Conservation (phyloP, 1,140 invertebrate species). For the Rhagoletis pomonella region DNA sequence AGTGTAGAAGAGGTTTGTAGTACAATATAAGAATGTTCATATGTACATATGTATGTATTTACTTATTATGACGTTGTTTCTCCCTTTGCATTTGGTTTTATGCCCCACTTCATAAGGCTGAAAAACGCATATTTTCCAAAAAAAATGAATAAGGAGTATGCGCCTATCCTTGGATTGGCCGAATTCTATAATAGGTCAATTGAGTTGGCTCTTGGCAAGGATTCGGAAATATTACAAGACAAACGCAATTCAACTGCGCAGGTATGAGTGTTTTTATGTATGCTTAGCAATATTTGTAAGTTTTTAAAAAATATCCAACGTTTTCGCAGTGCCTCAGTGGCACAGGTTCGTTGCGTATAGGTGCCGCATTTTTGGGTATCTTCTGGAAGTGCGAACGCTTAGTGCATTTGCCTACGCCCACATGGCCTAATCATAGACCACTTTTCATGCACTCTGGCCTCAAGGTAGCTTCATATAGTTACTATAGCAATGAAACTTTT, state of each 20-base stretch:
- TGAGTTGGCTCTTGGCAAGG: neutral
- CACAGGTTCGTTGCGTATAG: neutral
- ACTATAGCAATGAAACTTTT: neutral
- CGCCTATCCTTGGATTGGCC: neutral
- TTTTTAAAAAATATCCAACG: neutral
- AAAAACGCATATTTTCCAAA: slow-evolving; percentile 4
- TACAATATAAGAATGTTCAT: too few relatives aligned
- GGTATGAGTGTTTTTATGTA: neutral
- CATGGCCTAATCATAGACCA: slow-evolving; percentile 6
- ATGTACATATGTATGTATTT: too few relatives aligned
- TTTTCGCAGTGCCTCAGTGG: neutral
- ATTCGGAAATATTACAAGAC: slow-evolving; percentile 5
- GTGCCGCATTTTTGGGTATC: slow-evolving; percentile 30
- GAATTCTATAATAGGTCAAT: slow-evolving; percentile 15
- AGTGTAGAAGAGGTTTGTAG: slow-evolving; percentile 10
- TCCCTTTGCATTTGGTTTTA: too few relatives aligned
- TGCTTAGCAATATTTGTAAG: neutral
- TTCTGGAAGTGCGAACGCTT: slow-evolving; percentile 14
- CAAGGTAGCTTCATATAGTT: neutral
- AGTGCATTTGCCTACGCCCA: slow-evolving; percentile 13
- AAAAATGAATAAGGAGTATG: slow-evolving; percentile 21
- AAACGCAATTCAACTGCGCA: neutral
- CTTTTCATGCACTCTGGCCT: slow-evolving; percentile 34
- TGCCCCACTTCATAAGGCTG: neutral
- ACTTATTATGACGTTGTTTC: too few relatives aligned